phyloP scores from a whole-genome alignment of 2,797 vertebrate genomes.

The Sebastes kiyomatsui region DNA sequence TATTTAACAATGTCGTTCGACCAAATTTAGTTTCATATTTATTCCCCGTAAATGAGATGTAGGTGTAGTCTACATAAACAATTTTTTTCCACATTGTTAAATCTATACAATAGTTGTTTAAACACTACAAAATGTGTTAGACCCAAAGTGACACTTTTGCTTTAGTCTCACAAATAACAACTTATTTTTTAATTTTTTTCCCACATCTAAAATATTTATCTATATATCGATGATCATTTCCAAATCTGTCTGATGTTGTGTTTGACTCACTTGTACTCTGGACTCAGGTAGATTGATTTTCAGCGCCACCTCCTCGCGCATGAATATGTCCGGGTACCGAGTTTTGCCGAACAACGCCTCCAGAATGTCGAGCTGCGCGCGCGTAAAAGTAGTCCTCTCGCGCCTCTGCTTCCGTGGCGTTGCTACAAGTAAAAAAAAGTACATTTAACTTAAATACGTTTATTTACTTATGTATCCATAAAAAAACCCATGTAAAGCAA shows the following conservation, averaged over 20 bases:
- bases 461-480: background rate
- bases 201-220: background rate
- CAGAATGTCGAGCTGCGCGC: slow-evolving; percentile 94
- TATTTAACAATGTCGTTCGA: no score
- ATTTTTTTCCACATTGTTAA: background rate
- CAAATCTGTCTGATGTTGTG: background rate
- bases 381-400: slow-evolving; percentile 96
- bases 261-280: slow-evolving; percentile 90
- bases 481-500: fast-evolving
- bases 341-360: slow-evolving; percentile 98
- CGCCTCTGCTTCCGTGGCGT: slow-evolving; percentile 96
- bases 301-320: slow-evolving; percentile 97
- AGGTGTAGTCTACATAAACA: background rate
- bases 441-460: background rate
- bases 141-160: background rate
- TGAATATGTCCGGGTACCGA: slow-evolving; percentile 98
- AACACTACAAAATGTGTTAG: background rate
- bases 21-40: background rate
- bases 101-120: background rate
- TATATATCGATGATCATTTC: background rate
- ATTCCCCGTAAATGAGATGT: background rate
- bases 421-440: slow-evolving; percentile 76
- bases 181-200: background rate
- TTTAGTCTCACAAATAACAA: background rate
- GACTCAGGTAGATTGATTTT: slow-evolving; percentile 99